phyloP scores from a whole-genome alignment of 2,113 vertebrate genomes.

The Petaurus breviceps region DNA sequence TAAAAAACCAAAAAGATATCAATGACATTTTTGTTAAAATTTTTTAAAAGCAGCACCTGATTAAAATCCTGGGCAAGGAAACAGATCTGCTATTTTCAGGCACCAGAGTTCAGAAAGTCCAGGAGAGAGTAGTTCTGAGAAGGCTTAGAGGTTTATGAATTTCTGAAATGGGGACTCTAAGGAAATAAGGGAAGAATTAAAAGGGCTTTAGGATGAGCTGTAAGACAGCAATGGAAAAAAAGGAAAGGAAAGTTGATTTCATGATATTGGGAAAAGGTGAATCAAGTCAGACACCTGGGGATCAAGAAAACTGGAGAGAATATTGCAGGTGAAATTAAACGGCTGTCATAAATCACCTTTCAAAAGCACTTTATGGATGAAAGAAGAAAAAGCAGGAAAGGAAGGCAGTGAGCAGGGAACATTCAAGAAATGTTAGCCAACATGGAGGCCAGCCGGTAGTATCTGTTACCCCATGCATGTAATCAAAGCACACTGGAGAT shows the following conservation, averaged over 20 bases:
- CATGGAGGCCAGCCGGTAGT: not conserved
- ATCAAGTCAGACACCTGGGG: constrained; percentile 9
- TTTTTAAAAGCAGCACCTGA: not conserved
- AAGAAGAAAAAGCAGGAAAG: constrained; percentile 13
- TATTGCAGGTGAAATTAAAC: constrained; percentile 33
- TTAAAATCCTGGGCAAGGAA: constrained; percentile 22
- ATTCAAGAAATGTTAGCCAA: constrained; percentile 12
- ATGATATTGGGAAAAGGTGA: constrained; percentile 53
- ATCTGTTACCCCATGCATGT: not conserved
- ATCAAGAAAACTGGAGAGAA: constrained; percentile 50
- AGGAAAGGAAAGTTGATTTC: constrained; percentile 61
- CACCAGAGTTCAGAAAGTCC: not conserved
- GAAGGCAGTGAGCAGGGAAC: not conserved
- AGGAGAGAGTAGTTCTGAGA: constrained; percentile 33
- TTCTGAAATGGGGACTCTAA: constrained; percentile 62
- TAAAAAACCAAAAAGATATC: not conserved
- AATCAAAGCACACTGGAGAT: not conserved
- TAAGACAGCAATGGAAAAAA: constrained; percentile 56
- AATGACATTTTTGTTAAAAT: not conserved
- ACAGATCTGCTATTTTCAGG: constrained; percentile 17
- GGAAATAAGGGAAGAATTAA: constrained; percentile 70
- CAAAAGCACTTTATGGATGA: constrained; percentile 21
- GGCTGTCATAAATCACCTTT: constrained; percentile 35
- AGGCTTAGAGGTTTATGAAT: constrained; percentile 65
- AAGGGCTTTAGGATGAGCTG: constrained; percentile 67